Evolutionary conservation across 1,140 invertebrate genomes (phyloP), one percentile per base, ranked within the genome.

Genomic region (Calycopis cecrops): DNA sequence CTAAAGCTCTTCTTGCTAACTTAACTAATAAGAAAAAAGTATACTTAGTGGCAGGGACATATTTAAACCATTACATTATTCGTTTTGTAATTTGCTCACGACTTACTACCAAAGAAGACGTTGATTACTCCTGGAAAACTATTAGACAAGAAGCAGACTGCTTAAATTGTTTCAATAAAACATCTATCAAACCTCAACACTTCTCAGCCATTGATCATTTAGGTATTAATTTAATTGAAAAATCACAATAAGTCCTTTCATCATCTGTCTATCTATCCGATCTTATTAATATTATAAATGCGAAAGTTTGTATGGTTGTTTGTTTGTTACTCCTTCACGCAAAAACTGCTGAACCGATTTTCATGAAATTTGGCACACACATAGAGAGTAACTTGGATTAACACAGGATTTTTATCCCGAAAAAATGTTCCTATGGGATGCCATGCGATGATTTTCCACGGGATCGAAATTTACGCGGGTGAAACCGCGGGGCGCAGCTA

Each of bases 1-100:
- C 94, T 0, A 92, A 95, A 69, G 83, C 90, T 57, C 84, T 99
- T 3, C 79, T 96, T 14, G 92, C 94, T 50, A 90, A 90, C 57
- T 85, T 99, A 34, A 96, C 93, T 63, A 89, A 91, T 10, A 91
- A 93, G 55, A 94, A 94, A 65, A 91, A 94, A 59, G 92, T 99
- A 40, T 98, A 96, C 74, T 88, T 98, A 67, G 92, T 97, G 0
- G 92, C 95, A 1, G 94, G 94, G 0, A 92, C 88, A 34, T 91
- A 93, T 53, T 83, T 87, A 4, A 90, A 89, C 6, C 90, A 90
- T 64, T 92, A 93, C 60, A 91, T 98, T 11, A 91, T 98, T 8
- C 89, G 98, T 52, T 96, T 98, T 69, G 94, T 92, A 0, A 84
- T 99, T 0, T 97, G 95, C 76, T 94, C 93, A 37, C 88, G 92